Base-by-base conservation (phyloP, 2,797 vertebrate species). In the Gymnodraco acuticeps region DNA sequence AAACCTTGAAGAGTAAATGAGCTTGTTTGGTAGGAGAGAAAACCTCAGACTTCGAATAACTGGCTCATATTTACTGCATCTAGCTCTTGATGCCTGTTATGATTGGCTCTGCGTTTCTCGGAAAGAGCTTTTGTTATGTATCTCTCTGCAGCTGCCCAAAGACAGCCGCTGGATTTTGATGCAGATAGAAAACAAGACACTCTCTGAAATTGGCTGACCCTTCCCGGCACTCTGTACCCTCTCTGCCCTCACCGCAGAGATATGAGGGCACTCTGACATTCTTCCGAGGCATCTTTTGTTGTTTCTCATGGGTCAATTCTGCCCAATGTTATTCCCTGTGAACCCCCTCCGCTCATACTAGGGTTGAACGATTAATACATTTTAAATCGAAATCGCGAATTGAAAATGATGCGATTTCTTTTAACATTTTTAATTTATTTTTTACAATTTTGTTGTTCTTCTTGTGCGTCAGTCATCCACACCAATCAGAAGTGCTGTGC, bases 231-330 rank as follows among this genome's bases (percentile, higher is more conserved):
- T 79, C 64, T 14, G 70, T 85, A 71, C 67, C 82, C 70, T 85
- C 65, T 80, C 73, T 87, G 80, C 87, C 80, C 81, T 85, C 73
- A 58, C 77, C 27, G 5, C 66, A 73, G 71, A 88, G 87, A 91
- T 89, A 87, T 80, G 82, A 93, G 88, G 89, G 78, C 87, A 86
- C 78, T 75, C 82, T 93, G 91, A 92, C 90, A 90, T 88, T 80
- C 74, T 86, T 91, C 83, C 81, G 82, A 87, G 64, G 80, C 84
- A 83, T 91, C 83, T 87, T 87, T 85, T 84, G 78, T 88, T 88
- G 83, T 89, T 90, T 90, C 76, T 87, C 81, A 75, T 82, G 74
- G 87, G 80, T 78, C 85, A 89, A 86, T 85, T 75, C 82, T 89
- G 77, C 71, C 84, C 83, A 80, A 59, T 67, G 73, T 86, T 88